These are phyloP conservation scores for Ursus arctos DNA, from an alignment of 2,113 vertebrate species.

Conservation along the genomic window DNA sequence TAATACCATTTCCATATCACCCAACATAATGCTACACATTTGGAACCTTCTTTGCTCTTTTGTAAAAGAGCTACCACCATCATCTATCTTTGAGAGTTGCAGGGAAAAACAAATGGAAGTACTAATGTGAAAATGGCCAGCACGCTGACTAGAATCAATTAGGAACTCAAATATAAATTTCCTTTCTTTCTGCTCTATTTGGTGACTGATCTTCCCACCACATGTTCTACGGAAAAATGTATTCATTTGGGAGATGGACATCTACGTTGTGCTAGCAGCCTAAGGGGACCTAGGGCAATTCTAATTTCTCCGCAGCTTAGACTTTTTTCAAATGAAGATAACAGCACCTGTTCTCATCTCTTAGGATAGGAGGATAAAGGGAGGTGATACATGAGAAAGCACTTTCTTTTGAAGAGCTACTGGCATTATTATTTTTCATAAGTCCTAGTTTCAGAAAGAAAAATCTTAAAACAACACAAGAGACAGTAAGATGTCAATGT, in stretches of 20 bases:
- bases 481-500: conserved; percentile 70
- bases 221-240: conserved; percentile 16
- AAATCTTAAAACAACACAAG: conserved; percentile 73
- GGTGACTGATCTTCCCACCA: background rate
- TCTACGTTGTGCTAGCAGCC: background rate
- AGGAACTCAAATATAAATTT: conserved; percentile 26
- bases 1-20: conserved; percentile 30
- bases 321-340: conserved; percentile 53
- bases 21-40: conserved; percentile 15
- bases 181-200: background rate
- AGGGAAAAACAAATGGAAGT: background rate
- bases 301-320: background rate
- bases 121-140: background rate
- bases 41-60: conserved; percentile 24
- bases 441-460: conserved; percentile 69
- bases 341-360: conserved; percentile 43
- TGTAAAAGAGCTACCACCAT: background rate
- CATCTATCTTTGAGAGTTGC: background rate
- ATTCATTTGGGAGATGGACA: conserved; percentile 28
- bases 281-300: background rate
- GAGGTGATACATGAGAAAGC: conserved; percentile 57
- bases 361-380: conserved; percentile 65
- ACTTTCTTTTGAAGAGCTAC: conserved; percentile 65
- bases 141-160: background rate
- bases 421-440: conserved; percentile 76